Conservation (phyloP, 2,888 invertebrate species). For the Atethmia centrago region DNA sequence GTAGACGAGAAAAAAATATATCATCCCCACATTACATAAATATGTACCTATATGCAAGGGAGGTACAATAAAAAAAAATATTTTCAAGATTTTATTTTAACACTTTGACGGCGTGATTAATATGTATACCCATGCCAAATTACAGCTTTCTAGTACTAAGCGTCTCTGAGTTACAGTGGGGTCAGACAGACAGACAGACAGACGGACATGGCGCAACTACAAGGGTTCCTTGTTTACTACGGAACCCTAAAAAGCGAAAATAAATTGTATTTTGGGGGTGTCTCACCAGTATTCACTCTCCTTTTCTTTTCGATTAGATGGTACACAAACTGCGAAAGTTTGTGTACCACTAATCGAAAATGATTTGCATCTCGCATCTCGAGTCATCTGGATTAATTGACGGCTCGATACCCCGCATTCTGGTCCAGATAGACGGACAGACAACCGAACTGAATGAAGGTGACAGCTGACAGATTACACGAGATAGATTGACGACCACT, state of each 20-base stretch:
- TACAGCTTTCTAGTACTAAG: too few species aligned
- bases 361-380: constrained; percentile 29
- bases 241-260: not conserved
- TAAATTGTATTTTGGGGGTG: not conserved
- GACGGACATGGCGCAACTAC: too few species aligned
- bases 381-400: constrained; percentile 56
- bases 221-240: too few species aligned
- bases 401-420: constrained; percentile 56
- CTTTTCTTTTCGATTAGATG: not conserved
- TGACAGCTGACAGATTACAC: constrained; percentile 59
- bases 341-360: constrained; percentile 6
- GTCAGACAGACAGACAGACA: too few species aligned
- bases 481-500: constrained; percentile 38
- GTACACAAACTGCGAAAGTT: not conserved
- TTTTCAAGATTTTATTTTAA: too few species aligned
- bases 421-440: constrained; percentile 55
- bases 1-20: too few species aligned
- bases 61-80: too few species aligned
- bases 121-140: too few species aligned
- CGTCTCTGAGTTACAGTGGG: too few species aligned
- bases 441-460: constrained; percentile 46
- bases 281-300: not conserved
- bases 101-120: too few species aligned
- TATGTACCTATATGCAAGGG: too few species aligned
- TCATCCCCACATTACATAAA: too few species aligned